Conservation (phyloP, 2,888 invertebrate species). For the Sipha maydis region DNA sequence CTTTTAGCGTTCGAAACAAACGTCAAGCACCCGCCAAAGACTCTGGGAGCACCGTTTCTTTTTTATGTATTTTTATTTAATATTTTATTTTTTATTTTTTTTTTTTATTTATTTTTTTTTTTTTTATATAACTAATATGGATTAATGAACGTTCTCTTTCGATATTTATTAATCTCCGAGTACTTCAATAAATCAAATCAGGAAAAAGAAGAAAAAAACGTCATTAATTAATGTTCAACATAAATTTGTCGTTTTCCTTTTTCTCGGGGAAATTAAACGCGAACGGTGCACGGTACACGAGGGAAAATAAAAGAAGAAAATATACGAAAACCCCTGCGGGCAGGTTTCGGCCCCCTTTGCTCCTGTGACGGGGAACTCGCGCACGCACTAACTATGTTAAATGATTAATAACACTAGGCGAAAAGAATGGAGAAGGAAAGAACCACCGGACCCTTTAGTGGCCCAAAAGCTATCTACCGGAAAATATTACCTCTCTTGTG, state of each 20-base stretch:
- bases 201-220: constrained; percentile 25
- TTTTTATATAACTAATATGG: constrained; percentile 34
- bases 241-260: constrained; percentile 60
- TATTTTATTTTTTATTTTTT: constrained; percentile 11
- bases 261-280: constrained; percentile 52
- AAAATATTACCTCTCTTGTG: constrained; percentile 62
- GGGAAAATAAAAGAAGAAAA: neutral
- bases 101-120: too few relatives aligned
- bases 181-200: constrained; percentile 58
- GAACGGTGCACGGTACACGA: neutral
- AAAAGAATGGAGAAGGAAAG: constrained; percentile 45
- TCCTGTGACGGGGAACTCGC: neutral
- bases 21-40: constrained; percentile 38
- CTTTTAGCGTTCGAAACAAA: constrained; percentile 51
- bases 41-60: constrained; percentile 31
- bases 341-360: constrained; percentile 38
- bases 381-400: constrained; percentile 60
- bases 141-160: constrained; percentile 59
- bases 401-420: constrained; percentile 60
- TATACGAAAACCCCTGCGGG: constrained; percentile 40
- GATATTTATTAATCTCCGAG: constrained; percentile 59
- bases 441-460: constrained; percentile 58
- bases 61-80: constrained; percentile 10
- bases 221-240: constrained; percentile 61
- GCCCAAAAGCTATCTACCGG: constrained; percentile 62